Evolutionary conservation across 2,888 invertebrate genomes (phyloP).

Genomic region (Elegia similella): DNA sequence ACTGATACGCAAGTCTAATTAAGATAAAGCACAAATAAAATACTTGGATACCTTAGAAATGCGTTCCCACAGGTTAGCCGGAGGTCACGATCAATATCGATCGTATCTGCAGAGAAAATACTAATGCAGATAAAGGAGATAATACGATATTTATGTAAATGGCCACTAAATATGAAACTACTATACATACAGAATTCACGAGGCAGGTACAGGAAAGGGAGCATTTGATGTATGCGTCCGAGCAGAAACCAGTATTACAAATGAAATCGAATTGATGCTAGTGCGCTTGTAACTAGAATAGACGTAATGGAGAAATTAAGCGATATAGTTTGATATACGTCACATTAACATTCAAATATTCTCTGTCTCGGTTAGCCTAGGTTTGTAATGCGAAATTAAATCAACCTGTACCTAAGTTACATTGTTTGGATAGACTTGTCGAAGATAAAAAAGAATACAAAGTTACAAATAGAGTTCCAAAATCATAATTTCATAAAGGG

Average conservation of each 20-base stretch:
- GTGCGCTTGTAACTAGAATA: slow-evolving; percentile 10
- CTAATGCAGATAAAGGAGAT: slow-evolving; percentile 32
- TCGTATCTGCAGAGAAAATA: slow-evolving; percentile 68
- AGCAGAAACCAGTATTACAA: slow-evolving; percentile 16
- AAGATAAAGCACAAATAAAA: slow-evolving; percentile 17
- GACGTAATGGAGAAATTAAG: slow-evolving; percentile 19
- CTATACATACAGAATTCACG: slow-evolving; percentile 11
- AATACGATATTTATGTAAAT: slow-evolving; percentile 15
- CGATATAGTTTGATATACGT: slow-evolving; percentile 15
- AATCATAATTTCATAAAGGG: background rate
- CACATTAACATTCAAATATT: slow-evolving; percentile 18
- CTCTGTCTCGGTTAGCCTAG: slow-evolving; percentile 6
- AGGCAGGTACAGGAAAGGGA: slow-evolving; percentile 5
- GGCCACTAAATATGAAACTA: slow-evolving; percentile 8
- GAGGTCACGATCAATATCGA: slow-evolving; percentile 49
- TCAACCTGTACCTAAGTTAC: slow-evolving; percentile 7
- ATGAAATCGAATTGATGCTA: slow-evolving; percentile 17
- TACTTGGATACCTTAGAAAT: slow-evolving; percentile 20
- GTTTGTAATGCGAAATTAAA: slow-evolving; percentile 15
- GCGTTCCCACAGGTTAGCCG: slow-evolving; percentile 61
- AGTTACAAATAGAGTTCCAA: background rate
- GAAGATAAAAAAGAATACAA: background rate
- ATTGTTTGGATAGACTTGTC: background rate
- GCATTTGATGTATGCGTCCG: slow-evolving; percentile 13
- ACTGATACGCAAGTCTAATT: slow-evolving; percentile 14